Conservation (phyloP, 2,797 vertebrate species). For the Poecile montanus region DNA sequence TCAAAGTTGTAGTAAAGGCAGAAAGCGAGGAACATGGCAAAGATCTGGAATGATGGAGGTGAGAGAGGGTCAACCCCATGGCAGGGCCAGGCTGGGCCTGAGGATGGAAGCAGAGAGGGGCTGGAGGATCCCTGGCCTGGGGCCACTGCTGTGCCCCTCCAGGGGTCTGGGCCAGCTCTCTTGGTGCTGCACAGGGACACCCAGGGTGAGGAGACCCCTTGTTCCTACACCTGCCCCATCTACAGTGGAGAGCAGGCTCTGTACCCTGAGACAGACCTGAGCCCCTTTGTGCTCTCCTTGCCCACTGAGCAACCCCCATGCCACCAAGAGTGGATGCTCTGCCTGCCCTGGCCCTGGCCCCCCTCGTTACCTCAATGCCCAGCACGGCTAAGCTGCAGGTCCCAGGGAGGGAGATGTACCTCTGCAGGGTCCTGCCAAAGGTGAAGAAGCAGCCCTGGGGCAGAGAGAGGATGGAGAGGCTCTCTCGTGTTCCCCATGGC, state of each 20-base stretch:
- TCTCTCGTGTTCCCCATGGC: accelerated
- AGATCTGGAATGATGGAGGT: slow-evolving; percentile 34
- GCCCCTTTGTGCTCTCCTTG: neutral
- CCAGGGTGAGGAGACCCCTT: accelerated
- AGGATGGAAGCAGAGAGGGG: neutral
- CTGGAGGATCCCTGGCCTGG: neutral
- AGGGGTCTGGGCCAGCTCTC: neutral
- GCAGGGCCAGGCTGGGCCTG: neutral
- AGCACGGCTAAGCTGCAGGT: slow-evolving; percentile 50
- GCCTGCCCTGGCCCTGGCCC: neutral
- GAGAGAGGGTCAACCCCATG: neutral
- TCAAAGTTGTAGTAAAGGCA: slow-evolving; percentile 72
- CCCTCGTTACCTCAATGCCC: slow-evolving; percentile 46
- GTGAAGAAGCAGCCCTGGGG: slow-evolving; percentile 63
- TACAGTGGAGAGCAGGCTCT: accelerated
- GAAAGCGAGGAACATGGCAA: slow-evolving; percentile 68
- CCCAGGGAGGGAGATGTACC: slow-evolving; percentile 34
- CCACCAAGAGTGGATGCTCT: neutral
- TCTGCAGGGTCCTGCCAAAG: slow-evolving; percentile 38
- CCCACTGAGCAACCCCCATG: neutral
- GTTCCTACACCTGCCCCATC: too few relatives aligned
- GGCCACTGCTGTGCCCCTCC: accelerated
- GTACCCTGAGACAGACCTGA: accelerated
- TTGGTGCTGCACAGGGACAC: neutral
- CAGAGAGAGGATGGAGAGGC: neutral